A percentile compares a stretch with the other conserved stretches of the same genome.
Conservation (phyloP, 2,888 invertebrate species). For the Spodoptera picta region DNA sequence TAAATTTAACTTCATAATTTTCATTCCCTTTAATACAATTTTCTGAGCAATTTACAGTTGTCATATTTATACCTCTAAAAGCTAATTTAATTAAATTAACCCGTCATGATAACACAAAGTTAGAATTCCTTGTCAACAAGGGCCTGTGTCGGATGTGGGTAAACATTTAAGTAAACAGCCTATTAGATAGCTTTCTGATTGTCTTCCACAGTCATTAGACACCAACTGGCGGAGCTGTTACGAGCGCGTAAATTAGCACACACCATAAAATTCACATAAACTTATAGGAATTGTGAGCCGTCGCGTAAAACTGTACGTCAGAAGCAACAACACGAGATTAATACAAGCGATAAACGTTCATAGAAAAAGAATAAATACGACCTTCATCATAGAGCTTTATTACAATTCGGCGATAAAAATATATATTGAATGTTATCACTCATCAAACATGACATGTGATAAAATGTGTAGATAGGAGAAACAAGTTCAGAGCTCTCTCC, state of each 20-base stretch:
- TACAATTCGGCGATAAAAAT: slow-evolving; percentile 69
- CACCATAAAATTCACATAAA: slow-evolving; percentile 61
- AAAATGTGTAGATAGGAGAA: slow-evolving; percentile 53
- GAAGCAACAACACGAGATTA: slow-evolving; percentile 64
- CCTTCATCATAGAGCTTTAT: slow-evolving; percentile 61
- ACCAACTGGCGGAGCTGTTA: slow-evolving; percentile 48
- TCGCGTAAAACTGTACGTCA: slow-evolving; percentile 58
- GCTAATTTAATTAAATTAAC: slow-evolving; percentile 30
- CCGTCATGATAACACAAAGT: slow-evolving; percentile 41
- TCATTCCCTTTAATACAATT: too few relatives aligned
- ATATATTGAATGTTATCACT: slow-evolving; percentile 70
- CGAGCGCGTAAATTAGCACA: slow-evolving; percentile 62
- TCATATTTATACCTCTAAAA: slow-evolving; percentile 10
- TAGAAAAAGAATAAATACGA: slow-evolving; percentile 50
- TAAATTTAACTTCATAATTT: too few relatives aligned
- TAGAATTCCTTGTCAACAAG: slow-evolving; percentile 42
- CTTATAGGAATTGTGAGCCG: slow-evolving; percentile 58
- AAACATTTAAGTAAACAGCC: slow-evolving; percentile 40
- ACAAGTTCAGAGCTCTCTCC: slow-evolving; percentile 35
- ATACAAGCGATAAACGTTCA: slow-evolving; percentile 47
- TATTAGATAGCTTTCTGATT: slow-evolving; percentile 53
- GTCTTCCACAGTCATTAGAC: slow-evolving; percentile 52
- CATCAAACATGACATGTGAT: slow-evolving; percentile 60
- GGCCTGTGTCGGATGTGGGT: slow-evolving; percentile 40
- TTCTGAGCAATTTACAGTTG: not conserved